Base-by-base conservation (phyloP, 2,888 invertebrate species). In the Phyto melanocephala region DNA sequence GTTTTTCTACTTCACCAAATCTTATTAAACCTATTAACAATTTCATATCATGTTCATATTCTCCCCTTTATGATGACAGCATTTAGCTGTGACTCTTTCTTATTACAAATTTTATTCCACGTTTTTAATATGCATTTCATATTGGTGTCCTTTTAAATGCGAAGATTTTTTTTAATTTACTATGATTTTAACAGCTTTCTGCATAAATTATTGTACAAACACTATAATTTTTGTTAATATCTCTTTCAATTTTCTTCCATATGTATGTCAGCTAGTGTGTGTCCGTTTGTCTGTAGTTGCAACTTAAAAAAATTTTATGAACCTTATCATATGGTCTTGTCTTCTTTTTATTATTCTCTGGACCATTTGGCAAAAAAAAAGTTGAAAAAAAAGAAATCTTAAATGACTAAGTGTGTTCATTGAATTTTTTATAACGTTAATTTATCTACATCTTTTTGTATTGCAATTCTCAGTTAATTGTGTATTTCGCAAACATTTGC, bases 201-300 rank as follows among this genome's bases (percentile, higher is more conserved):
- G 74, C 68, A 75, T 74, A 56, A 68, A 62, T 62, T 62, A 68
- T 63, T 75, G 33, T 63, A 37, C 71, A 37, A 33, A 50, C 58
- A 60, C 37, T 67, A 47, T 28, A 37, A 50, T 37, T 67, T 76
- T 40, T 76, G 22, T 74, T 47, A 58, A 67, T 15, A 56, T 35
- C 42, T 45, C 45, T 67, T 65, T 35, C 45, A 47, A 6, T 37
- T 71, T 50, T 20, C n/a, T 37, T 56, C 15, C 33, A 56, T 40
- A 37, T 17, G 11, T 24, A 17, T 17, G 8, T 10, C 8, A 37
- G 45, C 4, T 33, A 54, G 56, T 56, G 11, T 17, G 56, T 40
- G 56, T n/a, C 24, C 22, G 47, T 37, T 5, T 22, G 45, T 47
- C 35, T 56, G 15, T 7, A 11, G 5, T 35, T 47, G 22, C 1